These are phyloP conservation scores for Allolobophora icterica DNA, from an alignment of 2,888 invertebrate species.

Conservation along the genomic window DNA sequence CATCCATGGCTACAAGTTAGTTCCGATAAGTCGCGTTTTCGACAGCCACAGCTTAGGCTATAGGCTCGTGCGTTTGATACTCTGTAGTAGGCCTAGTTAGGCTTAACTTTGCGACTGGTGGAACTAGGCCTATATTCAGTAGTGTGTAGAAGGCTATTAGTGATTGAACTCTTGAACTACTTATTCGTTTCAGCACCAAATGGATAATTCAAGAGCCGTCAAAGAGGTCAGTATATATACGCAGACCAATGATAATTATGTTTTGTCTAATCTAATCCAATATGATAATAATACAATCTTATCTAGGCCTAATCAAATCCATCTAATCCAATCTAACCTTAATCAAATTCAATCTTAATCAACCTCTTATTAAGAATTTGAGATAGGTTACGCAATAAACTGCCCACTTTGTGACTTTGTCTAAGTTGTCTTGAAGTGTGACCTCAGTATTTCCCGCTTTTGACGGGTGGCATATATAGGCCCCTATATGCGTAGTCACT, in stretches of 20 bases:
- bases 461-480: too few relatives aligned
- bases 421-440: too few relatives aligned
- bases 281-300: too few relatives aligned
- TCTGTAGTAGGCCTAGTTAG: neutral
- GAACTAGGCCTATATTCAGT: neutral
- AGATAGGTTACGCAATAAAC: too few relatives aligned
- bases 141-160: neutral
- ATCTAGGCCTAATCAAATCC: too few relatives aligned
- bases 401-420: too few relatives aligned
- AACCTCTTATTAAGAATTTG: too few relatives aligned
- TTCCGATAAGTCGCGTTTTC: neutral
- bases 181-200: neutral
- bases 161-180: neutral
- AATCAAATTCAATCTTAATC: too few relatives aligned
- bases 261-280: too few relatives aligned
- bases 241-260: neutral
- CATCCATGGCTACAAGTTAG: neutral
- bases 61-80: neutral
- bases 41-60: neutral
- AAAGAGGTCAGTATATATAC: constrained; percentile 12
- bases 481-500: too few relatives aligned
- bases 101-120: neutral
- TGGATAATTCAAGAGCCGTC: constrained; percentile 15
- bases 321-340: too few relatives aligned
- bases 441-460: too few relatives aligned